Evolutionary conservation across 1,140 invertebrate genomes (phyloP).

Genomic region (Cotesia chilonis): DNA sequence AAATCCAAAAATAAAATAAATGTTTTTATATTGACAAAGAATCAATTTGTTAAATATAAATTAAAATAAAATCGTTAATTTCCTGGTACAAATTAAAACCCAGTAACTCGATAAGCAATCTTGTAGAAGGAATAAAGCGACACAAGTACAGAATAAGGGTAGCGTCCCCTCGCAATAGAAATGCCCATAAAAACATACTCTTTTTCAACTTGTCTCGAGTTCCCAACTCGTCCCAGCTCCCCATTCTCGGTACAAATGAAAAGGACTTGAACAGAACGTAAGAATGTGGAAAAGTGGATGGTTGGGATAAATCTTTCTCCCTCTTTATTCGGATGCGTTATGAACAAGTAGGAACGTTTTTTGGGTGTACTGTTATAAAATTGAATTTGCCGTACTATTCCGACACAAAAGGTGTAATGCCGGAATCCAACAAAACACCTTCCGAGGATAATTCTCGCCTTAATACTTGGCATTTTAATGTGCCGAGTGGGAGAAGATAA

Average conservation of each 20-base stretch:
- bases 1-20: conserved; percentile 3
- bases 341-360: conserved; percentile 43
- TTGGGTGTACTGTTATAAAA: neutral
- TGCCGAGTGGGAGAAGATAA: neutral
- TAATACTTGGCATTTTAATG: conserved; percentile 3
- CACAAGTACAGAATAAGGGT: neutral
- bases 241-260: neutral
- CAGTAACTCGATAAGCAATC: neutral
- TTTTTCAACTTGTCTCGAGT: too few species aligned
- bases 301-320: neutral
- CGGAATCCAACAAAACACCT: conserved; percentile 7
- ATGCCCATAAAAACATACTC: neutral
- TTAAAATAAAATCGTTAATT: conserved; percentile 8
- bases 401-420: conserved; percentile 18
- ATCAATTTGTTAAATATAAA: neutral
- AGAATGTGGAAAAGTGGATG: too few species aligned
- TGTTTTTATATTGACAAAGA: neutral
- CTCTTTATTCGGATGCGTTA: too few species aligned
- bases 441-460: neutral
- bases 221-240: too few species aligned
- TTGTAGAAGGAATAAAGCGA: neutral
- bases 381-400: neutral
- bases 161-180: conserved; percentile 1
- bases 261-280: too few species aligned
- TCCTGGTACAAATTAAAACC: too few species aligned